Conservation (phyloP, 2,113 vertebrate species). For the Tragulus kanchil region DNA sequence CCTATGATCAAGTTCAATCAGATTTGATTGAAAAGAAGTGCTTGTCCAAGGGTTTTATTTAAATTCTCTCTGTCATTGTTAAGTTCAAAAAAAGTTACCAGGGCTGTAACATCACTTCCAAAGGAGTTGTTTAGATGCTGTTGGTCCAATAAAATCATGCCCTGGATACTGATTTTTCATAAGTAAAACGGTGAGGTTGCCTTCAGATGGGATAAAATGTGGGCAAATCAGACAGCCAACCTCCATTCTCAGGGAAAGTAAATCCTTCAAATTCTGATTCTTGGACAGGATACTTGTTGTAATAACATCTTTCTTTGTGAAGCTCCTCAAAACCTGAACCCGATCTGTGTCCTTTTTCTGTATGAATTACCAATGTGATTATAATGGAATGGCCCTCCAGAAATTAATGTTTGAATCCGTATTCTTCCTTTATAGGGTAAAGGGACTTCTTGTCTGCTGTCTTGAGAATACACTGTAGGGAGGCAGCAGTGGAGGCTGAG, state of each 20-base stretch:
- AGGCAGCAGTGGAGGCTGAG: not conserved
- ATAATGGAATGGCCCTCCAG: not conserved
- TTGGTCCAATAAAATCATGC: not conserved
- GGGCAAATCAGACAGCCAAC: not conserved
- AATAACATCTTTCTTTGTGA: not conserved
- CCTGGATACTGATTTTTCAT: not conserved
- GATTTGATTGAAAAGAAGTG: not conserved
- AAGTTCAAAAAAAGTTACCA: conserved; percentile 5
- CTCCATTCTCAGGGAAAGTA: not conserved
- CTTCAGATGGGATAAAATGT: not conserved
- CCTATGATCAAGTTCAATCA: not conserved
- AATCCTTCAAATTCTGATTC: not conserved
- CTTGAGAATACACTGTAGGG: not conserved
- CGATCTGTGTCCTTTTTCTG: not conserved
- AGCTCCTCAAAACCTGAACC: not conserved
- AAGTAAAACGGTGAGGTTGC: not conserved
- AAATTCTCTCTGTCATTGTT: not conserved
- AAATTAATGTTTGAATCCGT: not conserved
- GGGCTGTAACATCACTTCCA: not conserved
- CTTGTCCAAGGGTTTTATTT: not conserved
- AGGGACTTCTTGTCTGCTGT: not conserved
- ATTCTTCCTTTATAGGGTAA: not conserved
- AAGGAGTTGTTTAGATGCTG: not conserved
- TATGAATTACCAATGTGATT: not conserved
- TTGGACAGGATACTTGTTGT: not conserved